Conservation (phyloP, 1,140 invertebrate species). For the Drosophila grimshawi region DNA sequence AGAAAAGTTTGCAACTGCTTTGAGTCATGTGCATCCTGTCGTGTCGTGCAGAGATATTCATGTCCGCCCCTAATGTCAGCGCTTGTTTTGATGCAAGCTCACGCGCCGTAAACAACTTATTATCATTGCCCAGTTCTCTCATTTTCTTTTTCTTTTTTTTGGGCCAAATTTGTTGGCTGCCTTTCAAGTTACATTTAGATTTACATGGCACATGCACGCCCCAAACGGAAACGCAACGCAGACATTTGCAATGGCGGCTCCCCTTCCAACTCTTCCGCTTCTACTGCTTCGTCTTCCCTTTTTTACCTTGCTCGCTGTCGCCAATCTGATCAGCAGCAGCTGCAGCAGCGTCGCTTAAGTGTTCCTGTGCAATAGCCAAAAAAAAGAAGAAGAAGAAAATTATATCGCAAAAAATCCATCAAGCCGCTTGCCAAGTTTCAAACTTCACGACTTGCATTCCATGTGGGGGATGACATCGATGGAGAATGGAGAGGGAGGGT, state of each 20-base stretch:
- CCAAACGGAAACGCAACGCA: constrained; percentile 73
- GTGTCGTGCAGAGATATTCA: constrained; percentile 47
- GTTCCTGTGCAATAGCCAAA: constrained; percentile 62
- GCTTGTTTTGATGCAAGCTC: constrained; percentile 81
- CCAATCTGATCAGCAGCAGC: constrained; percentile 65
- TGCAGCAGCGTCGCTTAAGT: constrained; percentile 59
- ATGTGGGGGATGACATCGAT: constrained; percentile 18
- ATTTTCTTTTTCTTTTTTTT: not conserved
- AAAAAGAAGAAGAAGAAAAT: not conserved
- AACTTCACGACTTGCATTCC: constrained; percentile 71
- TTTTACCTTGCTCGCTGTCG: constrained; percentile 53
- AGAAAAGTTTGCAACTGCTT: constrained; percentile 34
- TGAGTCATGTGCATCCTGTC: constrained; percentile 27
- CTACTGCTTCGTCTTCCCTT: constrained; percentile 52
- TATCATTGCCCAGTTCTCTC: constrained; percentile 66
- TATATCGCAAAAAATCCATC: constrained; percentile 39
- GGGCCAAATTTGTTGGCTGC: constrained; percentile 63
- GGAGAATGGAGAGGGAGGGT: not conserved
- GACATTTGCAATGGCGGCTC: constrained; percentile 57
- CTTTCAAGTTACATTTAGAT: constrained; percentile 67
- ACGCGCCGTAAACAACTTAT: constrained; percentile 82
- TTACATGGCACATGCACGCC: constrained; percentile 58
- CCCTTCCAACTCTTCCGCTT: not conserved
- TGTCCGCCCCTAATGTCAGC: constrained; percentile 82
- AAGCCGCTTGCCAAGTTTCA: constrained; percentile 52